Evolutionary conservation across 1,140 invertebrate genomes (phyloP), one percentile per base, ranked within the genome.

Genomic region (Plectrocnemia conspersa): DNA sequence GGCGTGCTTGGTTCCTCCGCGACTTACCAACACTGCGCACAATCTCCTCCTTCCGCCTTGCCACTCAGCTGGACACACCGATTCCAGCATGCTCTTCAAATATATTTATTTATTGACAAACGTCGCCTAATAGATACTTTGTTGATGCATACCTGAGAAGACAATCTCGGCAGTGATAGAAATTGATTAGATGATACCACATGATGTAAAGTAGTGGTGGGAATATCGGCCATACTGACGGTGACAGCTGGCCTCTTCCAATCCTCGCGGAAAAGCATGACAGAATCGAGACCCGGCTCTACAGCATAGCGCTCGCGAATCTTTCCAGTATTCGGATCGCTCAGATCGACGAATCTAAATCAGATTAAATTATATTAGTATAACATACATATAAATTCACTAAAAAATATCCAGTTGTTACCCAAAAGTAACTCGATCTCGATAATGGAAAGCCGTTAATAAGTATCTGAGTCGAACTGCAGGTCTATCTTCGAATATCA

Each of bases 231-330:
- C 83, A 93, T 93, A 52, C 84, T 94, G 33, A 96, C 79, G 48
- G 87, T 89, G 22, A 91, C 93, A 46, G 88, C 85, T 1, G 93
- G 89, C 46, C 82, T 78, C 7, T 80, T 75, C 2, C 78, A 78
- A 68, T 93, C 88, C 71, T 97, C 94, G 72, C 97, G 94, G 66
- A 97, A 93, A 38, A 97, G 72, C 42, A 96, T 75, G 49, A 98
- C 77, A 1, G 86, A 91, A 65, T 97, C 92, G 68, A 88, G 80
- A 63, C 85, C 84, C 10, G 77, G 67, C 35, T 86, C 82, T 13
- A 93, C 81, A 66, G 86, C 85, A 68, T 84, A 93, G 16, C 82
- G 81, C 1, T 72, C 66, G 50, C 78, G 74, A 54, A 90, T 80
- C 52, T 76, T 74, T 63, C 78, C 73, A 3, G 81, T 82, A 35